These are phyloP conservation scores for Ptychobarbus kaznakovi DNA, from an alignment of 2,797 vertebrate species.

Conservation along the genomic window DNA sequence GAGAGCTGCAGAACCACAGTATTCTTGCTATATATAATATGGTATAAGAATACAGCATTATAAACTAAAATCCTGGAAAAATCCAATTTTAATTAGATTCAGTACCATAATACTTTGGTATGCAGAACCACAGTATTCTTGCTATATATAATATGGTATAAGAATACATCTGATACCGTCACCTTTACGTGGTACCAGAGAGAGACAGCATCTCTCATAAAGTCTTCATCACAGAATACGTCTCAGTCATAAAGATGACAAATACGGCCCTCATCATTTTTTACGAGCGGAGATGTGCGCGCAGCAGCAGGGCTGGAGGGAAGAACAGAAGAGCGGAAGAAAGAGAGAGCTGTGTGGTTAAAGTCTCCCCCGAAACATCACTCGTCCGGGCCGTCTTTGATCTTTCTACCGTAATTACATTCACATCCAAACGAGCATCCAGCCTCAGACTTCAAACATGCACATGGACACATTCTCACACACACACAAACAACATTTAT, in stretches of 20 bases:
- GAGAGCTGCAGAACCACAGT: background rate
- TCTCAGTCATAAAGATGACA: slow-evolving; percentile 98
- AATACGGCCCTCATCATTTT: slow-evolving; percentile 99
- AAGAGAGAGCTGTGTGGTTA: slow-evolving; percentile 82
- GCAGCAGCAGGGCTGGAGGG: slow-evolving; percentile 94
- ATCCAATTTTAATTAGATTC: too few relatives aligned
- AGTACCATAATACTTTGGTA: background rate
- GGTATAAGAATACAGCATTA: background rate
- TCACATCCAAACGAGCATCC: slow-evolving; percentile 88
- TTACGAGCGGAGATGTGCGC: slow-evolving; percentile 98
- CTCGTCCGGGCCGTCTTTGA: slow-evolving; percentile 93
- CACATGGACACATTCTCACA: slow-evolving; percentile 65
- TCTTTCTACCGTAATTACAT: slow-evolving; percentile 96
- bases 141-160: background rate
- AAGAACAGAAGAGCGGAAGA: slow-evolving; percentile 85
- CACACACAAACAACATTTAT: slow-evolving; percentile 56
- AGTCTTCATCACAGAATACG: slow-evolving; percentile 94
- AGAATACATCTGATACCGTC: background rate
- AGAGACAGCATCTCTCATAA: slow-evolving; percentile 41
- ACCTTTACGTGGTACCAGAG: background rate
- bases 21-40: background rate
- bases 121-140: background rate
- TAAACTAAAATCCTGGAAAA: too few relatives aligned
- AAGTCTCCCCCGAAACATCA: slow-evolving; percentile 98
- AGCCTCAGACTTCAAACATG: slow-evolving; percentile 84